Percentiles rank a stretch among this genome's conserved stretches.
These are phyloP conservation scores for Chrysocyon brachyurus DNA, from an alignment of 2,797 vertebrate genomes.

Conservation along the genomic window DNA sequence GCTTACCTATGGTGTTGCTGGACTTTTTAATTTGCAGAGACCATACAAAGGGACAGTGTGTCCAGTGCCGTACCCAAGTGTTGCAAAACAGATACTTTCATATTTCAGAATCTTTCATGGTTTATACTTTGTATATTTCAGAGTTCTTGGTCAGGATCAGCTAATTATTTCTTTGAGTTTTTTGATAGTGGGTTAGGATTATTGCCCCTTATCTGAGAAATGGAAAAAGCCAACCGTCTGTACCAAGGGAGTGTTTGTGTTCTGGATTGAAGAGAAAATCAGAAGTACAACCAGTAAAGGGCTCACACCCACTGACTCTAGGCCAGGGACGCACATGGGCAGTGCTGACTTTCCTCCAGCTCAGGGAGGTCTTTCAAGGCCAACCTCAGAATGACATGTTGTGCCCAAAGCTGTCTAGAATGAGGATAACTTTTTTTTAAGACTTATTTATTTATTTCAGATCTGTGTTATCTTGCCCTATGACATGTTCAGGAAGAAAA, in stretches of 20 bases:
- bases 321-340: not conserved
- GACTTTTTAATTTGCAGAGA: not conserved
- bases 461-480: not conserved
- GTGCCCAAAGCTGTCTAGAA: not conserved
- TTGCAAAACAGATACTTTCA: not conserved
- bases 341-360: not conserved
- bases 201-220: not conserved
- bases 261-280: not conserved
- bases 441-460: not conserved
- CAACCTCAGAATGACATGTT: not conserved
- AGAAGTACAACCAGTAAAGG: not conserved
- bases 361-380: not conserved
- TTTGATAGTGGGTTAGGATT: not conserved
- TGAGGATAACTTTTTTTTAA: not conserved
- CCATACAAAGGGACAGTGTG: rapidly evolving
- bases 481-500: not conserved
- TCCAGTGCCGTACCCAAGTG: rapidly evolving
- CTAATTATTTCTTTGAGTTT: not conserved
- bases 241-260: not conserved
- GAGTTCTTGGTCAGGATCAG: not conserved
- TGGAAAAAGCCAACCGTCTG: not conserved
- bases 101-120: not conserved
- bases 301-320: not conserved
- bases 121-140: not conserved
- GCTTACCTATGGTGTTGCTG: not conserved